A percentile compares a stretch with the other conserved stretches of the same genome.
These are phyloP conservation scores for Paramormyrops hopkinsi DNA, from an alignment of 2,797 vertebrate genomes.

Conservation along the genomic window DNA sequence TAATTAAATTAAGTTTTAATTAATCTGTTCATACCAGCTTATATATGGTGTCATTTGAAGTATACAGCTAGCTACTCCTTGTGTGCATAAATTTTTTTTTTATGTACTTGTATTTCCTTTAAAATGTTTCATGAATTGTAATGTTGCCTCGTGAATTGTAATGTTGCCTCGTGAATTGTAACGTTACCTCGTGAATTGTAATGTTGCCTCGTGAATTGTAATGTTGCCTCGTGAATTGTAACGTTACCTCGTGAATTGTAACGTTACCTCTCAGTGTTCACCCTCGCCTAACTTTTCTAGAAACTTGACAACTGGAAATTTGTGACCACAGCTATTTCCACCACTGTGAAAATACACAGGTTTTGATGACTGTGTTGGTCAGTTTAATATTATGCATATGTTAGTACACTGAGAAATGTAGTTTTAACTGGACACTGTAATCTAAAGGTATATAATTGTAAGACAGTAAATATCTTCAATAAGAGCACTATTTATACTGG, in stretches of 20 bases:
- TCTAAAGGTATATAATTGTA: not conserved
- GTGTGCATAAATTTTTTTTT: not conserved
- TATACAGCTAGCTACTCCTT: not conserved
- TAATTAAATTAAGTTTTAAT: not conserved
- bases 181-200: not conserved
- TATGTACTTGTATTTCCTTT: not conserved
- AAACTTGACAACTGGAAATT: not conserved
- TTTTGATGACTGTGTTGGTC: not conserved
- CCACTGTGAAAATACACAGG: not conserved
- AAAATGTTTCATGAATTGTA: not conserved
- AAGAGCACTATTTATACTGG: not conserved
- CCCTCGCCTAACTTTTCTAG: not conserved
- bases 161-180: too few species aligned
- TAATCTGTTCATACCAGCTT: not conserved
- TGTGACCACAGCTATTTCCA: not conserved
- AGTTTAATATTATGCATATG: not conserved
- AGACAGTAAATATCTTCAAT: not conserved
- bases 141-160: not conserved
- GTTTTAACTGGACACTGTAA: not conserved
- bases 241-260: not conserved
- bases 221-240: too few species aligned
- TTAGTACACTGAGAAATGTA: not conserved
- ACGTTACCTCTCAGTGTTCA: not conserved
- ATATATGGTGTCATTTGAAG: not conserved
- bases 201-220: too few species aligned